A percentile compares a stretch with the other conserved stretches of the same genome.
phyloP scores from a whole-genome alignment of 2,888 invertebrate species.

The Auanema sp. region DNA sequence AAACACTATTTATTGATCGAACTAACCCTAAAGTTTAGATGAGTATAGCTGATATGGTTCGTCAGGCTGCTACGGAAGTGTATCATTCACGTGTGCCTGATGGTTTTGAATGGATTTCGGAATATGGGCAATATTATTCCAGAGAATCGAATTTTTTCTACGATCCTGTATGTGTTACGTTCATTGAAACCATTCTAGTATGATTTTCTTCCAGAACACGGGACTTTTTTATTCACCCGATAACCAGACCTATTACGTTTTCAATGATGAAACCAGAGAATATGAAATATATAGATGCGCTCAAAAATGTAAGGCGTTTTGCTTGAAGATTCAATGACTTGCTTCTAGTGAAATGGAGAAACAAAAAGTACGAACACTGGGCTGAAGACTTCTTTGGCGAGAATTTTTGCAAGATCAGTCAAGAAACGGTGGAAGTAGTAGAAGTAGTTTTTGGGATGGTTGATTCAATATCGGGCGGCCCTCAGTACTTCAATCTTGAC shows the following conservation, averaged over 20 bases:
- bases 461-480: conserved; percentile 14
- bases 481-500: not conserved
- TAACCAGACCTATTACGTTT: conserved; percentile 47
- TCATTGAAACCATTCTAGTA: not conserved
- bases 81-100: conserved; percentile 34
- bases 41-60: conserved; percentile 55
- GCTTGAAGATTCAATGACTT: not conserved
- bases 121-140: conserved; percentile 55
- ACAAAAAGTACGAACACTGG: conserved; percentile 26
- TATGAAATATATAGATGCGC: conserved; percentile 29
- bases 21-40: conserved; percentile 9
- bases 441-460: conserved; percentile 28
- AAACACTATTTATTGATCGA: not conserved
- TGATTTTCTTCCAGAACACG: conserved; percentile 41
- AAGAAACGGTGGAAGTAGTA: conserved; percentile 31
- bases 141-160: conserved; percentile 49
- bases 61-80: conserved; percentile 49
- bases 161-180: conserved; percentile 40
- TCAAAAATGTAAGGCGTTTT: conserved; percentile 23
- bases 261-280: conserved; percentile 34
- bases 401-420: conserved; percentile 30
- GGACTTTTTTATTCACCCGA: conserved; percentile 45
- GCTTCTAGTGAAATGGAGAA: conserved; percentile 40
- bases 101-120: conserved; percentile 49
- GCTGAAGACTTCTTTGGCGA: conserved; percentile 26